Percentiles rank a stretch among this genome's conserved stretches.
Conservation (phyloP, 23 tunicate species). For the Styela plicata region DNA sequence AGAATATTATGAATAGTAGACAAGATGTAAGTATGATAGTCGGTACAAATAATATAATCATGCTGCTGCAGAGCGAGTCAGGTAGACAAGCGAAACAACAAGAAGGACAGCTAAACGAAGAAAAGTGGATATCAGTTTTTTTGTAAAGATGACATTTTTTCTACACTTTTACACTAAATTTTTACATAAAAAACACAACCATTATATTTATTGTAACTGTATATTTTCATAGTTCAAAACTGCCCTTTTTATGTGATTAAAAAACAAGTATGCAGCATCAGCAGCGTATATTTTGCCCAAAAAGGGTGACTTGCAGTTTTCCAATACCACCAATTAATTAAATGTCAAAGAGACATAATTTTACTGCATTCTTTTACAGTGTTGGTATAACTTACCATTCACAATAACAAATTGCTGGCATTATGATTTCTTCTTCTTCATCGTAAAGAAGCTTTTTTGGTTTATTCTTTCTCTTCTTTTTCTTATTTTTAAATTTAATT, state of each 20-base stretch:
- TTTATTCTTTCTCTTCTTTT: background rate
- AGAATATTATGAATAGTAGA: slow-evolving; percentile 8
- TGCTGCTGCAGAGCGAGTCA: slow-evolving; percentile 1
- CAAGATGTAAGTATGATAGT: background rate
- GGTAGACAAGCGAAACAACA: slow-evolving; percentile 13
- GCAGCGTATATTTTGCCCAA: too few relatives aligned
- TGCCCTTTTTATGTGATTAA: too few relatives aligned
- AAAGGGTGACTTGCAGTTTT: too few relatives aligned
- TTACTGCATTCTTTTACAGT: background rate
- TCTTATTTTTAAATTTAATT: background rate
- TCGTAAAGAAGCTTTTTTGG: background rate
- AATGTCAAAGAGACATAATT: too few relatives aligned
- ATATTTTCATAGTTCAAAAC: too few relatives aligned
- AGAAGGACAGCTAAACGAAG: slow-evolving; percentile 18
- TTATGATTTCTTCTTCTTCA: background rate
- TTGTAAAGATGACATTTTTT: background rate
- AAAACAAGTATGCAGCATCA: too few relatives aligned
- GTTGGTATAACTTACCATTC: background rate
- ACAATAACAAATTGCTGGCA: slow-evolving; percentile 27
- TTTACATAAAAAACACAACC: background rate
- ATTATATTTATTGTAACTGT: background rate
- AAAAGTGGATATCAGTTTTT: background rate
- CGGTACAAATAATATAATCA: slow-evolving; percentile 3
- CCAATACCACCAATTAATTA: too few relatives aligned
- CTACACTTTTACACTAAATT: background rate